Evolutionary conservation across 2,113 vertebrate species (phyloP), one percentile per base, ranked within the genome.

Genomic region (Myrmecophaga tridactyla): DNA sequence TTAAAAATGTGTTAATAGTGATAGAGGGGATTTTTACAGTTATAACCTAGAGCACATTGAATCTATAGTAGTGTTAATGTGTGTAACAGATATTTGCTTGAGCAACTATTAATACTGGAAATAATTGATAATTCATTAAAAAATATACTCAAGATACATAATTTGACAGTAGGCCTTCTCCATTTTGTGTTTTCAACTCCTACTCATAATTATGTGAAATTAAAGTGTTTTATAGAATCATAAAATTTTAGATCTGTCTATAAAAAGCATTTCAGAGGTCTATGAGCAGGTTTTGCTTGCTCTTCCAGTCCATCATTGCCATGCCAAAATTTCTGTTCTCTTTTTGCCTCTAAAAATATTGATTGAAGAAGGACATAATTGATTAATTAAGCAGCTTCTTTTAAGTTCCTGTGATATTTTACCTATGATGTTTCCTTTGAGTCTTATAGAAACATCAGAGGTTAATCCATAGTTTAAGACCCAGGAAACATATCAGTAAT

Each of bases 191-290:
- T 89, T 97, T 43, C 13, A 67, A 39, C 62, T 91, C 21, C 18
- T 25, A 31, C 58, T 82, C 10, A 77, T 48, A 77, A 31, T 77
- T 77, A 51, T 51, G 31, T 43, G 39, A 41, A 41, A 21, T 76
- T 76, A 23, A 48, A 76, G 46, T 77, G 20, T 51, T 92, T 77
- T 15, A 36, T 67, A 89, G 39, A 72, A 77, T 62, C 7, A 41
- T 85, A 62, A n/a, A 85, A 92, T 89, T 95, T 86, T 92, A 89
- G 48, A 31, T 86, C 14, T 91, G 8, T 70, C 36, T 75, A 12
- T 77, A 73, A 95, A n/a, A 87, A 95, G 29, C 14, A 60, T 67
- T 92, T 96, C 53, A 53, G 81, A 77, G 34, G 43, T 96, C 56
- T 95, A 0, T 58, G 7, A 60, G 7, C 92, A 36, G 34, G 25